Base-by-base conservation (phyloP, 2,797 vertebrate species). In the Lacerta viridis region DNA sequence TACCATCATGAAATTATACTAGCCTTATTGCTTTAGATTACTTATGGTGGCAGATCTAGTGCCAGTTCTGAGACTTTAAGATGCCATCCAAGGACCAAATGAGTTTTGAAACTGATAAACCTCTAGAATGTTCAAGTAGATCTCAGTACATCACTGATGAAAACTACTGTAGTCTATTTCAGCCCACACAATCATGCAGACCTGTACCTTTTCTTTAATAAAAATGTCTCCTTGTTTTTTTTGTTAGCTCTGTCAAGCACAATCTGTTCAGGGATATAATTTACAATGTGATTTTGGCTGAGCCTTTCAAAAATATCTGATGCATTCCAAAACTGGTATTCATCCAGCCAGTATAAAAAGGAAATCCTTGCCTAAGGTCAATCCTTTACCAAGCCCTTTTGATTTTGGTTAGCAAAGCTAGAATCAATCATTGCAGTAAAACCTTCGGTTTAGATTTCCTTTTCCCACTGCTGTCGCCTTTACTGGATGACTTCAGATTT, bases 351-450 rank as follows among this genome's bases (percentile, higher is more conserved):
- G 27, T 7, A 94, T 89, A 87, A 87, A 92, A 88, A 90, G 5
- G 59, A 91, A 94, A 90, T 91, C 33, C n/a, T 94, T 92, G 43
- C 82, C 66, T 94, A 84, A 88, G 8, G 68, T 92, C 90, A 93
- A 41, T 75, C 25, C 76, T 18, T 90, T 92, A 86, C 2, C 50
- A 91, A 93, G 43, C 3, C 25, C 41, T 92, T 95, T 93, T 87
- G 43, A 93, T 89, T 96, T 93, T 86, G 75, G 7, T 90, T 90
- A 91, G 76, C 33, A 90, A 93, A 93, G 23, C 41, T 88, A 88
- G 68, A 91, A 84, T 93, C 50, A 88, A 46, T 93, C 83, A 88
- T 20, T 90, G 87, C 81, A 91, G 68, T 90, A 94, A 95, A 93
- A 87, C 18, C 68, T 86, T 92, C 74, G 85, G 64, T 83, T 88